Evolutionary conservation across 1,140 invertebrate species (phyloP), one percentile per base, ranked within the genome.

Genomic region (Zaprionus camerounensis): DNA sequence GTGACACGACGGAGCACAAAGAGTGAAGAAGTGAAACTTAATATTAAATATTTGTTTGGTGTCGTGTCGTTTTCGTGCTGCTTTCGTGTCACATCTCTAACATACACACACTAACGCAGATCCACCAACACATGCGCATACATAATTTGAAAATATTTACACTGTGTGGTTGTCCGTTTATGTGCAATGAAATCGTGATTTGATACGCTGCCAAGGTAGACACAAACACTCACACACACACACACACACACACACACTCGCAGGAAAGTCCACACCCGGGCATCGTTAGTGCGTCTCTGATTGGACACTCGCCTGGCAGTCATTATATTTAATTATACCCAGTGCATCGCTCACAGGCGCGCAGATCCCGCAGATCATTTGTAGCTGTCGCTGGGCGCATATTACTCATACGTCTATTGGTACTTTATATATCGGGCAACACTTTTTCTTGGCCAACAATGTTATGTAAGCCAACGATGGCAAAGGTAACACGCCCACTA

Each of bases 281-380:
- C 41, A 44, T 44, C 41, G 41, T 44, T 44, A 44, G 41, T 44
- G n/a, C 41, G 41, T 44, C 41, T 46, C 36, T 36, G 34, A 64
- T 17, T 53, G 69, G 17, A 62, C 34, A 64, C 20, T 66, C 57
- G 46, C 22, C 69, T 68, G 68, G 24, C 49, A 58, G 57, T 68
- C 74, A 81, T 87, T 88, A 58, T 38, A 90, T 80, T 90, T 80
- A 88, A 88, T 88, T 87, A 84, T 74, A 65, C 80, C 66, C 80
- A 73, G 80, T 82, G 76, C 68, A 71, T 57, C 58, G 53, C 34
- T 49, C 31, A 46, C 64, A 61, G 73, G 28, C 71, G 66, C 74
- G 69, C 67, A 71, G 51, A 64, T 55, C 53, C 34, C 49, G 66
- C 71, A 77, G 41, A 80, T 71, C 84, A 86, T 80, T 87, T 88